Base-by-base conservation (phyloP, 2,888 invertebrate genomes). In the Melanostoma mellinum region DNA sequence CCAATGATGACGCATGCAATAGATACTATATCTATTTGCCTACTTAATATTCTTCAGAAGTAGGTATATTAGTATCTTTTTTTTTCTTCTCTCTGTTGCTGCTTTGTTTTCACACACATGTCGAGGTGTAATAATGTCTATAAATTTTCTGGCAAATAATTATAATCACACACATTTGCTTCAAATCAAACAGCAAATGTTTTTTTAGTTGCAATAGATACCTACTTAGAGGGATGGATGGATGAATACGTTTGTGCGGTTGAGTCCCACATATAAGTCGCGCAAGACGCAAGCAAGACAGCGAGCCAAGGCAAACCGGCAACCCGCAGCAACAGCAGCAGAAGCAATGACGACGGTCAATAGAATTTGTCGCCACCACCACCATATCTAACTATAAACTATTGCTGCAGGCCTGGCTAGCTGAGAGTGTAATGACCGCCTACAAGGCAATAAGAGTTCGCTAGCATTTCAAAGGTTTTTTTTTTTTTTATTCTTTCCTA, bases 401-500 rank as follows among this genome's bases (percentile, higher is more conserved):
- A 63, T 63, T 63, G 58, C 44, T 56, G 79, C 74, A 71, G 67
- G 80, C 75, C 76, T 61, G 53, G 38, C 72, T 71, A 52, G 30
- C 10, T 42, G 56, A 63, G 61, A 79, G 85, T 67, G 60, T 80
- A 76, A 80, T 85, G 85, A 84, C 84, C 84, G 84, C 84, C 79
- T 68, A 79, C 84, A 84, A 84, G 84, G 84, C 84, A 84, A 79
- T 52, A 44, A 60, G 75, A 84, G 84, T 84, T 84, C 84, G 79
- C 84, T 84, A 79, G 74, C 84, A 84, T 84, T 84, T 84, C 65
- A 72, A 68, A 68, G 33, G n/a, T 71, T 32, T 10, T 75, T 40
- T 40, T 36, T 44, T 50, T 61, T 48, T 52, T 44, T 63, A 60
- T 53, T 65, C 40, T 32, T 48, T 58, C 69, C 58, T 53, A 61